Percentiles rank a stretch among this genome's conserved stretches.
These are phyloP conservation scores for Perodicticus potto DNA, from an alignment of 2,797 vertebrate species.

Conservation along the genomic window DNA sequence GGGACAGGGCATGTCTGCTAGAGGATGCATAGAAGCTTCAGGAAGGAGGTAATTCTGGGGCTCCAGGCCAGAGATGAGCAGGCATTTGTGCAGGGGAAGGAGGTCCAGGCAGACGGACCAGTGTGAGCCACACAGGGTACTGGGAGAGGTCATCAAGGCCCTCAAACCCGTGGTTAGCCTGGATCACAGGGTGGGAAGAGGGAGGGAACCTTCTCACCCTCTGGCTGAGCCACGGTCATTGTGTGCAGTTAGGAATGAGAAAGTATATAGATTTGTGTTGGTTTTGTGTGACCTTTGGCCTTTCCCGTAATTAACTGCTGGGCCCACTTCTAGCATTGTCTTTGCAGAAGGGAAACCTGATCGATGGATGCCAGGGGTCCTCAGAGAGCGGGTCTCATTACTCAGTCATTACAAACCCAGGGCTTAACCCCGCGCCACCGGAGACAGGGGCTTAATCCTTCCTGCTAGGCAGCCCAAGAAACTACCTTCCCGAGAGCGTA, in stretches of 20 bases:
- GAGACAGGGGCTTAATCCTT: constrained; percentile 76
- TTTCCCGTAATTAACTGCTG: constrained; percentile 77
- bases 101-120: not conserved
- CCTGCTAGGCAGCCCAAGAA: constrained; percentile 53
- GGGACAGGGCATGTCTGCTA: fast-evolving
- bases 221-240: constrained; percentile 65
- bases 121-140: fast-evolving
- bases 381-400: constrained; percentile 69
- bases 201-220: not conserved
- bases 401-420: constrained; percentile 76
- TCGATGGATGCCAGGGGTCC: constrained; percentile 74
- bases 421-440: constrained; percentile 73
- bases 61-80: fast-evolving
- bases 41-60: not conserved
- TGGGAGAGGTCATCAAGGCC: not conserved
- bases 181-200: not conserved
- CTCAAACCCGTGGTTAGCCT: not conserved
- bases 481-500: constrained; percentile 49
- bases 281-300: constrained; percentile 79
- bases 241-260: constrained; percentile 65
- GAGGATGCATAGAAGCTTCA: not conserved
- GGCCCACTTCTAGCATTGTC: constrained; percentile 78
- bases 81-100: not conserved
- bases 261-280: constrained; percentile 71
- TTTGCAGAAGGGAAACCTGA: constrained; percentile 66